phyloP scores from a whole-genome alignment of 2,888 invertebrate species.

The Crioceris asparagi region DNA sequence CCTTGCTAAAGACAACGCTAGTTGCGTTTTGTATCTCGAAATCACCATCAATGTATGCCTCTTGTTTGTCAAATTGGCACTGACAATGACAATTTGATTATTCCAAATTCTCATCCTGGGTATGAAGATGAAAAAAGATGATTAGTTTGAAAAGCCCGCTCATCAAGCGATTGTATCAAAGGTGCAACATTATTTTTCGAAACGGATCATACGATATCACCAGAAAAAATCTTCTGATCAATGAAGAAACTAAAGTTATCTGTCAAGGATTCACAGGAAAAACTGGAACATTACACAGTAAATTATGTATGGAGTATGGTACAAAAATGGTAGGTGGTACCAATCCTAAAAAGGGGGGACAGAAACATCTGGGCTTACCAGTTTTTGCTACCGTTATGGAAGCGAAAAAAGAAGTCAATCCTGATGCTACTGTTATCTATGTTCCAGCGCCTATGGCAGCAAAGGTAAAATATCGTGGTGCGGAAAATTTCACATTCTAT shows the following conservation, averaged over 20 bases:
- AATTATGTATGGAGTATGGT: conserved; percentile 70
- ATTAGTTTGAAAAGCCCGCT: too few species aligned
- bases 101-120: too few species aligned
- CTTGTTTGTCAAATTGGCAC: too few species aligned
- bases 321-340: conserved; percentile 74
- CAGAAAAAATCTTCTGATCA: conserved; percentile 15
- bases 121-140: too few species aligned
- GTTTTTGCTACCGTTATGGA: conserved; percentile 48
- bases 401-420: conserved; percentile 56
- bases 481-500: not conserved
- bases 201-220: conserved; percentile 10
- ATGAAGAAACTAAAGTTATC: conserved; percentile 54
- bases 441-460: conserved; percentile 65
- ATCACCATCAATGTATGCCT: too few species aligned
- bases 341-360: conserved; percentile 71
- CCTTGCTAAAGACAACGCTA: too few species aligned
- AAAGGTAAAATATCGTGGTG: conserved; percentile 41
- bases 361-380: conserved; percentile 67
- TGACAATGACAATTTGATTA: too few species aligned
- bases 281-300: conserved; percentile 57
- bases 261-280: conserved; percentile 69
- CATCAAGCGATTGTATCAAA: too few species aligned
- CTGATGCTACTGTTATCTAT: conserved; percentile 66
- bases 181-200: too few species aligned
- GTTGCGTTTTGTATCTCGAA: too few species aligned